Percentiles rank a stretch among this genome's conserved stretches.
These are phyloP conservation scores for Pandemis corylana DNA, from an alignment of 2,888 invertebrate species.

Conservation along the genomic window DNA sequence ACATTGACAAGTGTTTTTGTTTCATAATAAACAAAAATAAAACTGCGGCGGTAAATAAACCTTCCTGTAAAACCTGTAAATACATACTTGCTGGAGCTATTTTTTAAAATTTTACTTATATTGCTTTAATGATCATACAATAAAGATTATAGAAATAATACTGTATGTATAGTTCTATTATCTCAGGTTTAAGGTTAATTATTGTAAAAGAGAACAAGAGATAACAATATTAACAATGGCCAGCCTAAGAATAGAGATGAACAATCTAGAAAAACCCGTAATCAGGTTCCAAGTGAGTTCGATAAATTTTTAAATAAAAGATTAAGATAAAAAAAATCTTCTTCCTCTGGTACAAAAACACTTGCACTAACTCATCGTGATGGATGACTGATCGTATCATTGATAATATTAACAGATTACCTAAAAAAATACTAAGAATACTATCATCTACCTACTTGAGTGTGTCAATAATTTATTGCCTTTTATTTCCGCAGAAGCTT, in stretches of 20 bases:
- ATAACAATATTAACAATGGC: not conserved
- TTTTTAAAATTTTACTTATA: not conserved
- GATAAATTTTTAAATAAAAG: not conserved
- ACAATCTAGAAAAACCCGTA: not conserved
- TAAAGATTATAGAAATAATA: not conserved
- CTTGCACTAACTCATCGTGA: not conserved
- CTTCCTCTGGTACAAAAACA: not conserved
- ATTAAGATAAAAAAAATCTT: not conserved
- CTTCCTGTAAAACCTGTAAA: not conserved
- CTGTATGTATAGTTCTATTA: slow-evolving; percentile 2
- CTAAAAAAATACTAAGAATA: not conserved
- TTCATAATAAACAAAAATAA: too few relatives aligned
- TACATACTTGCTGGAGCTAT: not conserved
- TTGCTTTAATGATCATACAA: not conserved
- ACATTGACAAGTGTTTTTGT: too few relatives aligned
- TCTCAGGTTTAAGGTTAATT: slow-evolving; percentile 28
- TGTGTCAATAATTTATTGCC: slow-evolving; percentile 5
- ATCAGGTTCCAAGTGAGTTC: not conserved
- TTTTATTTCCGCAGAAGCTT: slow-evolving; percentile 1
- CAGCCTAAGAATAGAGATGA: slow-evolving; percentile 2
- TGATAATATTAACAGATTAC: slow-evolving; percentile 4
- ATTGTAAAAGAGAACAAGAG: slow-evolving; percentile 19
- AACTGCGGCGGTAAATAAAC: too few relatives aligned
- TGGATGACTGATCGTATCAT: slow-evolving; percentile 3
- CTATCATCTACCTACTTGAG: not conserved